A percentile compares a stretch with the other conserved stretches of the same genome.
Evolutionary conservation across 2,113 vertebrate genomes (phyloP).

Genomic region (Cygnus atratus): DNA sequence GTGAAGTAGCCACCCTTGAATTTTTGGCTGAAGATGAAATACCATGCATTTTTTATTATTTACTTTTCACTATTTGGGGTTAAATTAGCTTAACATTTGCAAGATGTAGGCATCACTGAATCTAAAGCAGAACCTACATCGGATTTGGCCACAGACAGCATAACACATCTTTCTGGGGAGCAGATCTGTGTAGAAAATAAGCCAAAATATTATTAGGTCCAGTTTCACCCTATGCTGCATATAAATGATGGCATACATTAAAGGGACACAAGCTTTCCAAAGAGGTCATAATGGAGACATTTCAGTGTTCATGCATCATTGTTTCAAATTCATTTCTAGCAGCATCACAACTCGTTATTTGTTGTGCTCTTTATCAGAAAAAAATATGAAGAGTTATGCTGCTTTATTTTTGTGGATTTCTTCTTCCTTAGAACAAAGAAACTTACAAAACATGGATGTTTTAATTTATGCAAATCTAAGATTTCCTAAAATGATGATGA

Average conservation of each 20-base stretch:
- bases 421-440: not conserved
- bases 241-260: not conserved
- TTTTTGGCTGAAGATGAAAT: not conserved
- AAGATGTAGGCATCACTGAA: not conserved
- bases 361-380: not conserved
- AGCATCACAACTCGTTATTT: not conserved
- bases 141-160: not conserved
- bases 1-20: not conserved
- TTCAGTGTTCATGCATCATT: not conserved
- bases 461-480: constrained; percentile 3
- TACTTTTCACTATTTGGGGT: not conserved
- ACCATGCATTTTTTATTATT: not conserved
- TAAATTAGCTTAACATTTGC: not conserved
- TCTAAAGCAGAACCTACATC: not conserved
- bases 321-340: not conserved
- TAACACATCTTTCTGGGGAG: not conserved
- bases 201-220: not conserved
- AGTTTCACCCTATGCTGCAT: not conserved
- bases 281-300: not conserved
- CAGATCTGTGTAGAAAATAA: not conserved
- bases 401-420: not conserved
- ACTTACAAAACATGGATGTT: not conserved
- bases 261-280: not conserved
- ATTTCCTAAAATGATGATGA: not conserved
- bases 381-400: not conserved